These are phyloP conservation scores for Anagyrus pseudococci DNA, from an alignment of 2,888 invertebrate species.

Conservation along the genomic window DNA sequence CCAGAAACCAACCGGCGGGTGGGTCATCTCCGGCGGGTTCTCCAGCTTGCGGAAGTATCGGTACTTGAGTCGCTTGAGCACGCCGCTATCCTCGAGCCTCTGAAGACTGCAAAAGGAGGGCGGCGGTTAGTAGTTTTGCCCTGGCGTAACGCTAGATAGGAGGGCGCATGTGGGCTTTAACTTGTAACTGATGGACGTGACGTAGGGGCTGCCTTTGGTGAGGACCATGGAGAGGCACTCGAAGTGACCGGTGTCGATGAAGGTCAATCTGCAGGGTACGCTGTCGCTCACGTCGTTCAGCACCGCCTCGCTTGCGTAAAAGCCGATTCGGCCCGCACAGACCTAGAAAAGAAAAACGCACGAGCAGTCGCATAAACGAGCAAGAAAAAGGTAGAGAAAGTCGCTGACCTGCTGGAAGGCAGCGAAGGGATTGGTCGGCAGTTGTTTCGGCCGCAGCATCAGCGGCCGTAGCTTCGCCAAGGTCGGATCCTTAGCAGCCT, in stretches of 20 bases:
- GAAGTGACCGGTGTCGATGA: conserved; percentile 44
- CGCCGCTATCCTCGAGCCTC: conserved; percentile 46
- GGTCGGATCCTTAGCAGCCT: no score
- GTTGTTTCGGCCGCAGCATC: conserved; percentile 38
- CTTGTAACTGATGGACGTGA: conserved; percentile 45
- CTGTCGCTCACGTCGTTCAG: conserved; percentile 33
- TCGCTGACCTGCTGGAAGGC: conserved; percentile 48
- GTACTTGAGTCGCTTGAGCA: conserved; percentile 43
- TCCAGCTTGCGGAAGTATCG: conserved; percentile 24
- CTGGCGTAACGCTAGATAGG: no score
- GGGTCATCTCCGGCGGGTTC: neutral
- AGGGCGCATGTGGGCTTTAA: no score
- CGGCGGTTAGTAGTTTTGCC: neutral
- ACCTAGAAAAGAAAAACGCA: no score
- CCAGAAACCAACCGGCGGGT: conserved; percentile 38
- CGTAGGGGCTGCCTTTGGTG: conserved; percentile 46
- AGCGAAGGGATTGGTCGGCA: conserved; percentile 41
- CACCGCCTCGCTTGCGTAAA: conserved; percentile 45
- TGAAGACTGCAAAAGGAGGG: conserved; percentile 44
- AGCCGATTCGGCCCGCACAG: conserved; percentile 48
- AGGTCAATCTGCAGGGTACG: conserved; percentile 44
- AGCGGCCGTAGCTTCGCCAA: conserved; percentile 39
- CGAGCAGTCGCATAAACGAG: no score
- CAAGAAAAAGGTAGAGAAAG: no score
- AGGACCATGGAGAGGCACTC: conserved; percentile 47